Evolutionary conservation across 1,140 invertebrate genomes (phyloP).

Genomic region (Drosophila pseudoananassae): DNA sequence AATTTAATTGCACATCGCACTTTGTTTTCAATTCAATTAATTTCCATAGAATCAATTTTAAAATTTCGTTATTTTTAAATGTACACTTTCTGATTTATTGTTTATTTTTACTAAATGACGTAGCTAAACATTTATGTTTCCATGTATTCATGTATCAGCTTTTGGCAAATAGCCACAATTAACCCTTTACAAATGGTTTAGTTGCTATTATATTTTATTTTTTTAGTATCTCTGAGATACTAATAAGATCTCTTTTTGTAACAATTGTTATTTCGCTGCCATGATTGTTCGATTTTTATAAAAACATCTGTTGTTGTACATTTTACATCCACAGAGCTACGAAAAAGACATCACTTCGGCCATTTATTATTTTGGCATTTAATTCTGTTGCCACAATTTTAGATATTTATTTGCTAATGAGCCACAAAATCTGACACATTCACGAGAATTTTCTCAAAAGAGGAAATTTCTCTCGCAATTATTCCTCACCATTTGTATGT

Average conservation of each 20-base stretch:
- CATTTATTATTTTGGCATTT: constrained; percentile 32
- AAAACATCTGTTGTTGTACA: constrained; percentile 38
- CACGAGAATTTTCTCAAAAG: constrained; percentile 3
- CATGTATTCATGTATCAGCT: constrained; percentile 8
- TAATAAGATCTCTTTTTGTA: constrained; percentile 3
- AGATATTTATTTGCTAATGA: constrained; percentile 60
- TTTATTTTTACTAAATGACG: constrained; percentile 26
- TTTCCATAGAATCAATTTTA: constrained; percentile 19
- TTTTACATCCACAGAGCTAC: constrained; percentile 20
- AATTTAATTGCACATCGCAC: constrained; percentile 56
- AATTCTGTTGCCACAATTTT: constrained; percentile 32
- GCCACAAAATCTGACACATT: constrained; percentile 46
- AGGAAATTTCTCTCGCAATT: constrained; percentile 6
- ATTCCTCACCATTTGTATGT: constrained; percentile 11
- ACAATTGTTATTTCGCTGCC: not conserved
- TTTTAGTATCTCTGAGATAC: too few relatives aligned
- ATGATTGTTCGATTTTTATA: constrained; percentile 1
- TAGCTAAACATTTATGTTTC: constrained; percentile 18
- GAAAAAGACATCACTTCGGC: constrained; percentile 20
- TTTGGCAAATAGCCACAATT: constrained; percentile 10
- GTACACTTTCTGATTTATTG: constrained; percentile 31
- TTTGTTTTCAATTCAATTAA: constrained; percentile 34
- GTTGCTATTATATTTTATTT: not conserved
- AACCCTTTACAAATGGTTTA: not conserved
- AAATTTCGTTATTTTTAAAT: constrained; percentile 24